These are phyloP conservation scores for Trinorchestia longiramus DNA, from an alignment of 1,140 invertebrate species.

Conservation along the genomic window DNA sequence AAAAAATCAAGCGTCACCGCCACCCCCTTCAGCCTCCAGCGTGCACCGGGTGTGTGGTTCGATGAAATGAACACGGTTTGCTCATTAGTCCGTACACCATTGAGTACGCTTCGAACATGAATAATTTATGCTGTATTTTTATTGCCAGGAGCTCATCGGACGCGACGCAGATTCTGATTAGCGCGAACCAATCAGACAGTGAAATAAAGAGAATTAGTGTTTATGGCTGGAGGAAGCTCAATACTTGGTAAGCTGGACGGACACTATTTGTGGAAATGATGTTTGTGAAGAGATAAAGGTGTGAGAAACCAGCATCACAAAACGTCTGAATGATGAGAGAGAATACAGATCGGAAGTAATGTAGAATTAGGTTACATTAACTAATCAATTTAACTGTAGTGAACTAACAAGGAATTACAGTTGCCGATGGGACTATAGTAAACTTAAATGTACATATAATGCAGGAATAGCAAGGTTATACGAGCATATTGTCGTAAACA, in stretches of 20 bases:
- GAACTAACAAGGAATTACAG: too few species aligned
- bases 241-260: background rate
- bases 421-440: too few species aligned
- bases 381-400: too few species aligned
- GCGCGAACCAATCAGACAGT: background rate
- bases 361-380: too few species aligned
- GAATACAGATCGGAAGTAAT: background rate
- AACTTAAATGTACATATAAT: too few species aligned
- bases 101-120: background rate
- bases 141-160: background rate
- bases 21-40: background rate
- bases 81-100: background rate
- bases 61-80: background rate
- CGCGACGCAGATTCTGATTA: background rate
- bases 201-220: background rate
- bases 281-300: background rate
- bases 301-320: background rate
- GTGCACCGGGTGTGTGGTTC: background rate
- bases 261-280: background rate
- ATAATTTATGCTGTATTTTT: constrained; percentile 7
- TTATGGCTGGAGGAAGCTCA: background rate
- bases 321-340: background rate
- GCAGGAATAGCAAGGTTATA: too few species aligned
- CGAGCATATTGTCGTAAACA: too few species aligned
- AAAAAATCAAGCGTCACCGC: background rate